These are phyloP conservation scores for Drosophila elegans DNA, from an alignment of 1,140 invertebrate species.

Conservation along the genomic window DNA sequence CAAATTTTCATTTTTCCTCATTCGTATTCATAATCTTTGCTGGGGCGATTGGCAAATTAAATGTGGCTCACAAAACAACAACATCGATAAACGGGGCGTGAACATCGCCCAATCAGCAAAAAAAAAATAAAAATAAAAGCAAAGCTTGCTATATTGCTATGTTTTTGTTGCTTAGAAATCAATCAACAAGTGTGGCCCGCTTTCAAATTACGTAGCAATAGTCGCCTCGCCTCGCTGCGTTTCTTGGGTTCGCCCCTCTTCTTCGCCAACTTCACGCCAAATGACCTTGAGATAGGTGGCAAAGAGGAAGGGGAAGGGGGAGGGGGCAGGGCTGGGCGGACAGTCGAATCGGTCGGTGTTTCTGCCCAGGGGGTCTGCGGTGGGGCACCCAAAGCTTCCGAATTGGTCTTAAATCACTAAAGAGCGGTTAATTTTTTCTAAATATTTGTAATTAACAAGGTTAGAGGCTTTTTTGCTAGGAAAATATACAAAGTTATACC, in stretches of 20 bases:
- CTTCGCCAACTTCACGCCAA: constrained; percentile 21
- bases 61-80: constrained; percentile 38
- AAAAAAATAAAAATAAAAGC: constrained; percentile 56
- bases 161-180: constrained; percentile 50
- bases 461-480: constrained; percentile 12
- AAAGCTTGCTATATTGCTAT: constrained; percentile 33
- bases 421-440: constrained; percentile 45
- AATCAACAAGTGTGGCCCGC: constrained; percentile 75
- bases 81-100: constrained; percentile 56
- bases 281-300: constrained; percentile 61
- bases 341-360: constrained; percentile 35
- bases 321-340: constrained; percentile 32
- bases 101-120: constrained; percentile 33
- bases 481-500: neutral
- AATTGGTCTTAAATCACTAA: constrained; percentile 48
- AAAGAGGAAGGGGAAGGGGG: neutral
- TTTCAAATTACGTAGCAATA: constrained; percentile 65
- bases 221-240: constrained; percentile 65
- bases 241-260: constrained; percentile 33
- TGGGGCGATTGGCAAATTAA: constrained; percentile 64
- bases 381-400: constrained; percentile 53
- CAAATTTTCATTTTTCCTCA: constrained; percentile 72
- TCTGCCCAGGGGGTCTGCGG: constrained; percentile 21
- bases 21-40: constrained; percentile 42
- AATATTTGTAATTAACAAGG: constrained; percentile 30